Base-by-base conservation (phyloP, 2,888 invertebrate species). In the Dolomedes plantarius region DNA sequence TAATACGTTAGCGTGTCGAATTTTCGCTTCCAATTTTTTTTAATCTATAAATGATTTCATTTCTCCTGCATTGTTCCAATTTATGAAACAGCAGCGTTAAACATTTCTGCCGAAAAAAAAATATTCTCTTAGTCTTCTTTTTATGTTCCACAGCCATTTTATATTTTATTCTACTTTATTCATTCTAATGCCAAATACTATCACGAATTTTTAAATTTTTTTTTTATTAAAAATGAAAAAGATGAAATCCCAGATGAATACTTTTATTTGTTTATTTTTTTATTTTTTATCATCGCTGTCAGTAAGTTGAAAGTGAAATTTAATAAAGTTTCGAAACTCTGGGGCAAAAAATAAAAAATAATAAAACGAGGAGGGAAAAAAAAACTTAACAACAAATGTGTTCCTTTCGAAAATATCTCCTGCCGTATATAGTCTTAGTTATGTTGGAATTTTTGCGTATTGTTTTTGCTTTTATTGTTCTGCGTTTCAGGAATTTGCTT, bases 321-420 rank as follows among this genome's bases (percentile, higher is more conserved):
- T 82, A 82, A 82, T 82, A 82, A 82, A 82, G 75, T 75, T 75
- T 64, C 64, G 39, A 76, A 82, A 82, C 81, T 81, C 62, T 7
- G 39, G 28, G 27, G 68, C 41, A 32, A 16, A 28, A 28, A 29
- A 29, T 28, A 77, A 32, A 56, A 28, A 36, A 23, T 11, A 65
- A 65, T 16, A 46, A 36, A n/a, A n/a, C 5, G 36, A 67, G 11
- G 50, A 23, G 28, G n/a, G n/a, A n/a, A 31, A 32, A 16, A 11
- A 27, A 19, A 46, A 41, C 11, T 16, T 16, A 64, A 74, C 62
- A 64, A 41, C 32, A 32, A 65, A 64, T 27, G 68, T 68, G 46
- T n/a, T 32, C 68, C 31, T 3, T 67, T 23, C 9, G 28, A 41
- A 50, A 23, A 28, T n/a, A n/a, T n/a, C n/a, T n/a, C 11, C 6